Base-by-base conservation (phyloP, 1,140 invertebrate genomes). In the Drosophila novamexicana region DNA sequence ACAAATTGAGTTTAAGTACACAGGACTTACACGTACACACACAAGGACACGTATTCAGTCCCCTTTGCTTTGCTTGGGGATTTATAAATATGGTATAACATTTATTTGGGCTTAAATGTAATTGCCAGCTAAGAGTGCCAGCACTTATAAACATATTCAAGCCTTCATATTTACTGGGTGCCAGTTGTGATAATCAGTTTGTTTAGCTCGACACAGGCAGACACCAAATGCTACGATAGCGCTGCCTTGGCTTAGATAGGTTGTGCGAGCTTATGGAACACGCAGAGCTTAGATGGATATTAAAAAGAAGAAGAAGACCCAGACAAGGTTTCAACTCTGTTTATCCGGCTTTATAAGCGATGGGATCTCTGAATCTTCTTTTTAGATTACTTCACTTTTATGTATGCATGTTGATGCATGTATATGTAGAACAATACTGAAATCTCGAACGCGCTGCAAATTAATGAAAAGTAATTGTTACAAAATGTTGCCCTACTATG, bases 1-100 rank as follows among this genome's bases (percentile, higher is more conserved):
- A 83, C 80, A 82, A 82, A 82, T 82, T 79, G 80, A 79, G 76
- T 84, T 83, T 79, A 83, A 83, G 81, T 79, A 81, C 80, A 76
- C 57, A 75, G 52, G 47, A 39, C 39, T 62, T 68, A 50, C 64
- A 53, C 44, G 66, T 40, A 53, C 14, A 62, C 40, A 49, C 37
- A 7, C 5, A 53, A 16, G 14, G 47, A 65, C 14, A 58, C 52
- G 52, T 42, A 49, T 56, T 59, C 16, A 53, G 32, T 32, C 47
- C 32, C 39, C 18, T 61, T 50, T 32, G 50, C 29, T 69, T 64
- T 62, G 66, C 16, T 45, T 64, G 39, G 52, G 58, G 49, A 49
- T 65, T 61, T 61, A 67, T 67, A 73, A 73, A 68, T 68, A 67
- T 73, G 22, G 37, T 47, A 61, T 61, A 47, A 61, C 52, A 40